Conservation (phyloP, 1,140 invertebrate species). For the Brachystomella parvula region DNA sequence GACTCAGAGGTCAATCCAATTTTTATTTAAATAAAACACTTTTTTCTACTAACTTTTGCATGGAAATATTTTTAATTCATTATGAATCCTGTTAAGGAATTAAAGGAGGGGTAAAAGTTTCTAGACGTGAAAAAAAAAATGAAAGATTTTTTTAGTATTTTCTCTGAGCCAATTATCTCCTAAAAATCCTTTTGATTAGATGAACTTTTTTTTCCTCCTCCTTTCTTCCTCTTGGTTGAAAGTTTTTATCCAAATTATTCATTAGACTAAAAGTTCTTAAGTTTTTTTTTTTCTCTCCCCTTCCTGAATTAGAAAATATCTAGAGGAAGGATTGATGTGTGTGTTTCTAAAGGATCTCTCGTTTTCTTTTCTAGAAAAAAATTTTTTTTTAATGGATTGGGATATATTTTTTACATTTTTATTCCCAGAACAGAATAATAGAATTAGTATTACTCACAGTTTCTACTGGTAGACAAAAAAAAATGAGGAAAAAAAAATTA, state of each 20-base stretch:
- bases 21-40: too few relatives aligned
- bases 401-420: conserved; percentile 1
- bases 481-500: conserved; percentile 13
- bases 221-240: background rate
- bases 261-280: background rate
- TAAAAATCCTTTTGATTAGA: too few relatives aligned
- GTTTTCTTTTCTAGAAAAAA: background rate
- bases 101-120: too few relatives aligned
- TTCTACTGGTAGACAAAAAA: background rate
- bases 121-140: too few relatives aligned
- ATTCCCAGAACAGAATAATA: background rate
- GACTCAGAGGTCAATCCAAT: too few relatives aligned
- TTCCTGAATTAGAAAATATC: background rate
- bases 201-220: background rate
- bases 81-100: too few relatives aligned
- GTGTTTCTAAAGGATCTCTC: conserved; percentile 14
- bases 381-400: conserved; percentile 9
- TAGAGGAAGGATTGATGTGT: background rate
- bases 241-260: conserved; percentile 12
- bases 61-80: too few relatives aligned
- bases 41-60: too few relatives aligned
- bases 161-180: too few relatives aligned
- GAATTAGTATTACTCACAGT: too few relatives aligned
- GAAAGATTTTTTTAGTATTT: too few relatives aligned
- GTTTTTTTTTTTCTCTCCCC: background rate